Evolutionary conservation across 2,888 invertebrate genomes (phyloP), one percentile per base, ranked within the genome.

Genomic region (Amblyteles armatorius): DNA sequence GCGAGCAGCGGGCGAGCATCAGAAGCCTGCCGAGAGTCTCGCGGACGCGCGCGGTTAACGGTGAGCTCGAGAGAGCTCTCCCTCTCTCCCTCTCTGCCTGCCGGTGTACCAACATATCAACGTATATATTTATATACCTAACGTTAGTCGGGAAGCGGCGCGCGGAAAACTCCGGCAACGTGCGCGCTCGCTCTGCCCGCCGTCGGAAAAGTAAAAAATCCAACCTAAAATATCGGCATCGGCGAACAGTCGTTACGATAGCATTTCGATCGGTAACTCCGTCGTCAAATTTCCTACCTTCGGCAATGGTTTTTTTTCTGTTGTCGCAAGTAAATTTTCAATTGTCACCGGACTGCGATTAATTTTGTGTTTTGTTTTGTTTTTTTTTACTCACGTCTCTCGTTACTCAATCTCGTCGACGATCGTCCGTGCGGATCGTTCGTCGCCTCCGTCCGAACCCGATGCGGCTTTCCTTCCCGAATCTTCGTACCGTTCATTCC

Each of bases 391-490:
- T 85, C 48, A 85, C 82, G 82, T 77, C 76, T 67, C 72, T 79
- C 82, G 69, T 77, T 82, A 48, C 68, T 85, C 67, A 85, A 80
- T 80, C 85, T 72, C 79, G 65, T 44, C 79, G 82, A 82, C 82
- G 85, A 71, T 82, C 40, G 68, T 63, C 77, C 82, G 67, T 50
- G 60, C 48, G 69, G 67, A 69, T n/a, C 60, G 71, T 50, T 55
- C 50, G 22, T 63, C 65, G 68, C 44, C 44, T 50, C 5, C 26
- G n/a, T 52, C 52, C 22, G n/a, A 33, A 44, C 22, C 19, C 44
- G 48, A 52, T 52, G 55, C 40, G 11, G 40, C 44, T 40, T 40
- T 79, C 22, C 68, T 60, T 60, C 40, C 44, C n/a, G 26, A 22
- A 67, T 22, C 29, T 26, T 67, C 55, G 57, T 67, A 40, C 36